Conservation (phyloP, 2,888 invertebrate species). For the Gandaritis pyraliata region DNA sequence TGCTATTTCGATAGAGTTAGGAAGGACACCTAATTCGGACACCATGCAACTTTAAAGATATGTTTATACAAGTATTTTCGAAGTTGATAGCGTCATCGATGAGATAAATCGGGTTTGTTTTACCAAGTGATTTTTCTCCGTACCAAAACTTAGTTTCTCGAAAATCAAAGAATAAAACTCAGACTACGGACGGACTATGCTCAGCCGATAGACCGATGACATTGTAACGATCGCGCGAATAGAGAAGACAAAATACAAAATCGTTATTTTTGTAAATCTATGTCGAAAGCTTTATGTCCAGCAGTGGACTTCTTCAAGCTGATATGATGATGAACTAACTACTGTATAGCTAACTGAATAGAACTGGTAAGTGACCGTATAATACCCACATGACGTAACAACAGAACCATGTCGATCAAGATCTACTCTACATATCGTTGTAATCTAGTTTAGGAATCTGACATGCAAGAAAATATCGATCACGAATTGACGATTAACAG, state of each 20-base stretch:
- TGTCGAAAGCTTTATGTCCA: background rate
- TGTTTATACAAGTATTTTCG: too few species aligned
- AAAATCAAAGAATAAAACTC: too few species aligned
- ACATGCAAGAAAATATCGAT: conserved; percentile 29
- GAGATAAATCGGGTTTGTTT: too few species aligned
- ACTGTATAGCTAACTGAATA: conserved; percentile 8
- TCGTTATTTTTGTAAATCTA: too few species aligned
- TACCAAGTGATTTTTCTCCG: too few species aligned
- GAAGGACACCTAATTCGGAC: conserved; percentile 28
- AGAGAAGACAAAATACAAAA: too few species aligned
- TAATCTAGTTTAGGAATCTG: conserved; percentile 26
- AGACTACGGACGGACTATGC: too few species aligned
- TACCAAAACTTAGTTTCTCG: too few species aligned
- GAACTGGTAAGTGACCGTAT: conserved; percentile 20
- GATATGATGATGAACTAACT: background rate
- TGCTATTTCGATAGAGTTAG: conserved; percentile 51
- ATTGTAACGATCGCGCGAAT: too few species aligned
- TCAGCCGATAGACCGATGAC: too few species aligned
- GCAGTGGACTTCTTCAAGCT: too few species aligned
- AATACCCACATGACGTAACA: conserved; percentile 24
- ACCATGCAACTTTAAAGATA: background rate
- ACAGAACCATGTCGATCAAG: conserved; percentile 26
- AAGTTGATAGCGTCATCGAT: background rate
- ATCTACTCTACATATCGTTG: conserved; percentile 32
- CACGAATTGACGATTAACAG: conserved; percentile 6